These are phyloP conservation scores for Amphiprion ocellaris DNA, from an alignment of 2,113 vertebrate genomes.

Conservation along the genomic window DNA sequence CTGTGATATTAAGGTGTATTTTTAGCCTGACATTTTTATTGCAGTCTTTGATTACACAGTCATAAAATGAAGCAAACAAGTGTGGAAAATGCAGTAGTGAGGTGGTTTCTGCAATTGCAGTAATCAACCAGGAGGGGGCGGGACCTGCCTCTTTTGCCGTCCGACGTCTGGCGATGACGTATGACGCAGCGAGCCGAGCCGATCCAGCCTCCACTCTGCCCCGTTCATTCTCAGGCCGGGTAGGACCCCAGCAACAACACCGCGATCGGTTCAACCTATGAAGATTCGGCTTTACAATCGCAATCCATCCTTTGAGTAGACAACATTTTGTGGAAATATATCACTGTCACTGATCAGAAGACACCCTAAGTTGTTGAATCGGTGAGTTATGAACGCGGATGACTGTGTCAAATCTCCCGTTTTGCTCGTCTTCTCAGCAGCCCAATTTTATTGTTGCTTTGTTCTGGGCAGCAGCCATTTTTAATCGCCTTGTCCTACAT, in stretches of 20 bases:
- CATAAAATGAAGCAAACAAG: too few relatives aligned
- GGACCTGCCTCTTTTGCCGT: too few relatives aligned
- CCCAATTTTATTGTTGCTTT: conserved; percentile 86
- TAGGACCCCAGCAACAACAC: conserved; percentile 74
- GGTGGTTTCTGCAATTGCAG: neutral
- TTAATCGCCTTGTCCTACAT: conserved; percentile 85
- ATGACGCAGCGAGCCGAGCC: conserved; percentile 47
- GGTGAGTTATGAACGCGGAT: conserved; percentile 75
- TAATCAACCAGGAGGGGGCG: conserved; percentile 29
- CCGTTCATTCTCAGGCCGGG: conserved; percentile 81
- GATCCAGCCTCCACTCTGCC: conserved; percentile 39
- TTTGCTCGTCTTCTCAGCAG: conserved; percentile 58
- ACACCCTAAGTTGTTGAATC: conserved; percentile 63
- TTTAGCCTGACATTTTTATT: too few relatives aligned
- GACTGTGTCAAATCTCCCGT: neutral
- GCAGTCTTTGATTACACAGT: neutral
- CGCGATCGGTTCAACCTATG: conserved; percentile 57
- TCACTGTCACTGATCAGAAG: conserved; percentile 56
- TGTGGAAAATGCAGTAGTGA: neutral
- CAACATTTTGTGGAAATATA: conserved; percentile 74
- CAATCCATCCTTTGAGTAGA: conserved; percentile 82
- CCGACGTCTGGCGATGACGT: conserved; percentile 47
- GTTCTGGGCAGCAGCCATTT: conserved; percentile 89
- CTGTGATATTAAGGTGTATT: too few relatives aligned
- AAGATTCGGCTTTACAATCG: conserved; percentile 81